Evolutionary conservation across 2,888 invertebrate genomes (phyloP).

Genomic region (Boloria selene): DNA sequence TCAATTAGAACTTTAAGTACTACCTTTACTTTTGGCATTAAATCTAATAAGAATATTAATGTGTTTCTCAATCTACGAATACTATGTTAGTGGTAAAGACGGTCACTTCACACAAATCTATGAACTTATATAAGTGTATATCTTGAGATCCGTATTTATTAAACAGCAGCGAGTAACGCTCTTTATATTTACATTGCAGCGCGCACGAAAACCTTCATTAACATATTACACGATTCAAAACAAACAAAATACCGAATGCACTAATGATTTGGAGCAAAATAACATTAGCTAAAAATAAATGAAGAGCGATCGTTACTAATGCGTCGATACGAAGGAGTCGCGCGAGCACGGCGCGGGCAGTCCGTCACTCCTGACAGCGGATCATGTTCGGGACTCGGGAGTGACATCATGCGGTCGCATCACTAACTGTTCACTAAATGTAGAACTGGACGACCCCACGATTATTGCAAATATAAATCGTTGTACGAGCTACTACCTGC

Average conservation of each 20-base stretch:
- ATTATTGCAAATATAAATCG: too few species aligned
- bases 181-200: constrained; percentile 17
- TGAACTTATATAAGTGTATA: neutral
- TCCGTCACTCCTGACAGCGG: neutral
- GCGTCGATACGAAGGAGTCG: neutral
- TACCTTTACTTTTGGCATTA: too few species aligned
- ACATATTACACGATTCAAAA: constrained; percentile 25
- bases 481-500: too few species aligned
- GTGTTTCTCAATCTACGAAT: too few species aligned
- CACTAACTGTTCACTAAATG: neutral
- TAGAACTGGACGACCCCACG: too few species aligned
- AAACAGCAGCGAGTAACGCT: constrained; percentile 9
- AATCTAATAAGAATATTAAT: too few species aligned
- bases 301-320: neutral
- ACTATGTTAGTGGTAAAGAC: too few species aligned
- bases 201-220: constrained; percentile 27
- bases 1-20: too few species aligned
- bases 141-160: constrained; percentile 13
- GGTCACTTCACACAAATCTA: neutral
- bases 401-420: neutral
- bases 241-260: constrained; percentile 26
- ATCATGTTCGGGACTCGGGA: too few species aligned
- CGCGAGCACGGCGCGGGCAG: neutral
- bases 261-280: constrained; percentile 32
- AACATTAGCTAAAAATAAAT: constrained; percentile 26